Percentiles rank a stretch among this genome's conserved stretches.
phyloP scores from a whole-genome alignment of 1,140 invertebrate genomes.

The Penaeus japonicus region DNA sequence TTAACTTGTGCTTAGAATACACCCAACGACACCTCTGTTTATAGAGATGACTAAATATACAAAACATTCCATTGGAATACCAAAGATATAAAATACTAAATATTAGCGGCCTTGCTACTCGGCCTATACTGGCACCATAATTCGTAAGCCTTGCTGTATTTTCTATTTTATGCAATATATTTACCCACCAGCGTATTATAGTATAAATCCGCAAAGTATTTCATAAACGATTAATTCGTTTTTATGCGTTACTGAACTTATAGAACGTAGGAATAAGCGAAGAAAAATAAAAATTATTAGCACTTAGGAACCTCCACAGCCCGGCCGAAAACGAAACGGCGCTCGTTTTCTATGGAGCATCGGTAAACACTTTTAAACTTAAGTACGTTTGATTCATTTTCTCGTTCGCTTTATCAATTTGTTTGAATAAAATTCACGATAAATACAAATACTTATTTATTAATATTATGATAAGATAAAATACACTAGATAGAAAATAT shows the following conservation, averaged over 20 bases:
- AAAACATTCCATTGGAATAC: no score
- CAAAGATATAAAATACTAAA: not conserved
- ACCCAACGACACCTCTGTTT: no score
- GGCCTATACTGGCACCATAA: not conserved
- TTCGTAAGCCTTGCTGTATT: not conserved
- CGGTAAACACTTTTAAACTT: no score
- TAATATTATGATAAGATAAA: not conserved
- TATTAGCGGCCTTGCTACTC: conserved; percentile 4
- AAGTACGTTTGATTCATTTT: no score
- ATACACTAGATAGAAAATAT: not conserved
- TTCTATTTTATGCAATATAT: not conserved
- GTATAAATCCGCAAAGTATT: no score
- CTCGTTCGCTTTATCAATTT: no score
- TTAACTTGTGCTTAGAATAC: no score
- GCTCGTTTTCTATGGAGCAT: not conserved
- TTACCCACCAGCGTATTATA: not conserved
- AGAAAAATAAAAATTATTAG: not conserved
- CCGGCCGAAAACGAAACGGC: conserved; percentile 24
- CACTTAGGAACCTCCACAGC: not conserved
- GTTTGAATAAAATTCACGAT: no score
- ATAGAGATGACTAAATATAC: no score
- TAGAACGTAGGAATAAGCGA: not conserved
- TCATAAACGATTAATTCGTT: no score
- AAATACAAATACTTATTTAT: not conserved
- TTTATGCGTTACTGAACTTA: not conserved